Evolutionary conservation across 1,140 invertebrate genomes (phyloP), one percentile per base, ranked within the genome.

Genomic region (Drosophila novamexicana): DNA sequence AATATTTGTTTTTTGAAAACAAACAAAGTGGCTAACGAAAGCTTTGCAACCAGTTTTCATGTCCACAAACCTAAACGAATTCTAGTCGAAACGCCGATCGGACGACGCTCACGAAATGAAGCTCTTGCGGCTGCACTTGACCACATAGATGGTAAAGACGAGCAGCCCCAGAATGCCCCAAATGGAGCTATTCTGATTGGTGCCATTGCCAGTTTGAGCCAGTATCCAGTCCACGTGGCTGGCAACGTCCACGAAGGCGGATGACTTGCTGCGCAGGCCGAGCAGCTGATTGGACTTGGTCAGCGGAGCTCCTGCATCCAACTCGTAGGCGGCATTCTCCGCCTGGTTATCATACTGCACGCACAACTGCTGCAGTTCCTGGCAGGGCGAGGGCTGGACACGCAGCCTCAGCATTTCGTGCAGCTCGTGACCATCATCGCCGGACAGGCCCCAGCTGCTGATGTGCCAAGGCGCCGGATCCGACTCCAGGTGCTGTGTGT

Each of bases 81-180:
- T 1, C 50, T 14, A 29, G 5, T 34, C 6, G 5, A 32, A 37
- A 29, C 22, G 22, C 0, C 22, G 22, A 5, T 29, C 0, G 22
- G 22, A 29, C 22, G 1, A 14, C 0, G 29, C 44, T 45, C n/a
- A 75, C 12, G 4, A 1, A 4, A 58, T 36, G 6, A 81, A 54
- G 45, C 63, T 71, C 77, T 88, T 88, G 32, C 61, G 58, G 32
- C 85, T 84, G 10, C 82, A 77, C 8, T 63, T 80, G 1, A 85
- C 40, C 2, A 91, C 86, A n/a, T 91, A 86, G 1, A 42, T 56
- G 0, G 91, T 91, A 14, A 92, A 90, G 1, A 71, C 56, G 7
- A 91, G 18, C n/a, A 92, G 71, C 0, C 74, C 77, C 6, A 92
- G 29, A 0, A 78, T 75, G 45, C 90, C 91, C 88, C 88, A 92